Percentiles rank a stretch among this genome's conserved stretches.
Evolutionary conservation across 2,113 vertebrate genomes (phyloP).

Genomic region (Nanorana parkeri): DNA sequence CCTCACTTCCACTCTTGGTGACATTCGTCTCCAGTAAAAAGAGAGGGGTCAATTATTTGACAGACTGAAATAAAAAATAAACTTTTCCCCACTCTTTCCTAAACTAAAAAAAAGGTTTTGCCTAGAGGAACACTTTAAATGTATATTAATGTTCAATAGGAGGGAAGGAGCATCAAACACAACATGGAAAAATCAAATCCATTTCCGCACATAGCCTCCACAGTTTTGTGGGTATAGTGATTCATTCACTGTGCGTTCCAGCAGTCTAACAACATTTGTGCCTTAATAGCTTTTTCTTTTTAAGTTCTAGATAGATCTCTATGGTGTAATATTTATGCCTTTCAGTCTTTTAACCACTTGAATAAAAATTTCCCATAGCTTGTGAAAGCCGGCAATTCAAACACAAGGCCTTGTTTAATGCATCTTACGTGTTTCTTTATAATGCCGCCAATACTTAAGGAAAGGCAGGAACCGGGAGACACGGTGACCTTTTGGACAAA

Average conservation of each 20-base stretch:
- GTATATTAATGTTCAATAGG: no score
- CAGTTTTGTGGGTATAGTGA: slow-evolving; percentile 7
- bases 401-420: neutral
- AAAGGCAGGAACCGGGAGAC: no score
- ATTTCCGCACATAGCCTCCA: neutral
- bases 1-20: no score
- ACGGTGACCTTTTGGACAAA: no score
- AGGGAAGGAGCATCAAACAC: neutral
- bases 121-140: no score
- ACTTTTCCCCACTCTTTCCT: no score
- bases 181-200: neutral
- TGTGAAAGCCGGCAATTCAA: neutral
- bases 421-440: no score
- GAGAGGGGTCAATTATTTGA: no score
- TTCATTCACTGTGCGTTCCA: slow-evolving; percentile 28
- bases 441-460: no score
- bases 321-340: slow-evolving; percentile 33
- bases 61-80: no score
- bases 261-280: slow-evolving; percentile 28
- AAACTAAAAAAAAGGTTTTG: no score
- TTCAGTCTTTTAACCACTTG: slow-evolving; percentile 23
- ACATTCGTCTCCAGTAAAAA: no score
- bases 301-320: slow-evolving; percentile 6
- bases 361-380: slow-evolving; percentile 28
- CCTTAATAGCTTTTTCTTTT: slow-evolving; percentile 25